Percentiles rank a stretch among this genome's conserved stretches.
phyloP scores from a whole-genome alignment of 2,797 vertebrate genomes.

The Serranus cabrilla region DNA sequence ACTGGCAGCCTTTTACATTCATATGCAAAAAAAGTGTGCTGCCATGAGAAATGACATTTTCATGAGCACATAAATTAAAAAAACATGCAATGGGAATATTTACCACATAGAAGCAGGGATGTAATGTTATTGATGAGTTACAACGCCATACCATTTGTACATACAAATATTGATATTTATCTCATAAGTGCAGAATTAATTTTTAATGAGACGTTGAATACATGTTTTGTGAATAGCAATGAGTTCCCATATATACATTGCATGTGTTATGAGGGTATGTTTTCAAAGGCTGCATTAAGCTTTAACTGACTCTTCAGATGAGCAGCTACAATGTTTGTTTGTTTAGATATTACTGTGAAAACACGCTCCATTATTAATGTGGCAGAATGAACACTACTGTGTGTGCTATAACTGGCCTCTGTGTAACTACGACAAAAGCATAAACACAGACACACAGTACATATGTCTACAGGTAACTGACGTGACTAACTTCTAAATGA shows the following conservation, averaged over 20 bases:
- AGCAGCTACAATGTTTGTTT: background rate
- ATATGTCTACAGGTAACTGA: background rate
- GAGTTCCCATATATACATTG: background rate
- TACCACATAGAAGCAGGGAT: background rate
- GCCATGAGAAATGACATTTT: background rate
- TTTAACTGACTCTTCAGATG: background rate
- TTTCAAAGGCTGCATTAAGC: background rate
- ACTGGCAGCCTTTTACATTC: background rate
- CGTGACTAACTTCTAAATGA: conserved; percentile 11
- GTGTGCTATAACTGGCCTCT: background rate
- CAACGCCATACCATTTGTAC: background rate
- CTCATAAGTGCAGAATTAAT: background rate
- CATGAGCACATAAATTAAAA: background rate
- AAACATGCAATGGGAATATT: conserved; percentile 11
- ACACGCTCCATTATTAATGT: no score
- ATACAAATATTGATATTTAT: background rate
- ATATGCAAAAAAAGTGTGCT: background rate
- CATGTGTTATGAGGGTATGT: background rate
- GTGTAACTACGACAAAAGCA: background rate
- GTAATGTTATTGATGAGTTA: background rate
- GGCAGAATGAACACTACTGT: no score
- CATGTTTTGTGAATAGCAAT: background rate
- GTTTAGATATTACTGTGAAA: background rate
- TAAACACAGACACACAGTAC: background rate
- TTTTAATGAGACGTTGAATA: background rate